phyloP scores from a whole-genome alignment of 2,113 vertebrate species.

The Urocynchramus pylzowi region DNA sequence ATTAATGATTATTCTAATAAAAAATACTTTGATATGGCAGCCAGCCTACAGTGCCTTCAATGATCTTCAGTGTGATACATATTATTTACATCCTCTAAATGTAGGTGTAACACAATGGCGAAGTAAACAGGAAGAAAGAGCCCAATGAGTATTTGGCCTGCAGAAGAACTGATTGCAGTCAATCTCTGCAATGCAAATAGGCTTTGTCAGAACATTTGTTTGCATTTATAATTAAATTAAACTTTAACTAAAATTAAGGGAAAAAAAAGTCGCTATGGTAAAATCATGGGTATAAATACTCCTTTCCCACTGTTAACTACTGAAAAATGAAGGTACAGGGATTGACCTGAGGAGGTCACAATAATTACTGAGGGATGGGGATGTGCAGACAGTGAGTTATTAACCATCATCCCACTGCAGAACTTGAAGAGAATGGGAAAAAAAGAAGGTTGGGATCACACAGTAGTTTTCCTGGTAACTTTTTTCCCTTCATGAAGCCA shows the following conservation, averaged over 20 bases:
- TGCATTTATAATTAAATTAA: constrained; percentile 51
- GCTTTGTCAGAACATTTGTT: constrained; percentile 37
- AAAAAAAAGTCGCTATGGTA: neutral
- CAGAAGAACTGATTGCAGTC: neutral
- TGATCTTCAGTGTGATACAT: neutral
- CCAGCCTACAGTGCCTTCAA: constrained; percentile 28
- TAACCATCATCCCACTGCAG: neutral
- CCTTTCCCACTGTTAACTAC: neutral
- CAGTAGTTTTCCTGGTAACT: neutral
- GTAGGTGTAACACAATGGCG: constrained; percentile 40
- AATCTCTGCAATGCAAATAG: constrained; percentile 29
- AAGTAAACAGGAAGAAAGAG: neutral
- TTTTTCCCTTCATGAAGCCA: neutral
- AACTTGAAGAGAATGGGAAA: neutral
- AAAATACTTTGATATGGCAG: constrained; percentile 49
- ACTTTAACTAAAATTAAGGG: neutral
- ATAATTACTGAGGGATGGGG: neutral
- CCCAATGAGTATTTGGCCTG: constrained; percentile 7
- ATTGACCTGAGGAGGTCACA: neutral
- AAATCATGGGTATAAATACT: neutral
- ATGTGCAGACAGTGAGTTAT: neutral
- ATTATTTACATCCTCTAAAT: constrained; percentile 30
- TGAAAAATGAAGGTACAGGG: neutral
- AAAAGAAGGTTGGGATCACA: neutral
- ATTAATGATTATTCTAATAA: constrained; percentile 55